Conservation (phyloP, 2,797 vertebrate genomes). For the Squalus acanthias region DNA sequence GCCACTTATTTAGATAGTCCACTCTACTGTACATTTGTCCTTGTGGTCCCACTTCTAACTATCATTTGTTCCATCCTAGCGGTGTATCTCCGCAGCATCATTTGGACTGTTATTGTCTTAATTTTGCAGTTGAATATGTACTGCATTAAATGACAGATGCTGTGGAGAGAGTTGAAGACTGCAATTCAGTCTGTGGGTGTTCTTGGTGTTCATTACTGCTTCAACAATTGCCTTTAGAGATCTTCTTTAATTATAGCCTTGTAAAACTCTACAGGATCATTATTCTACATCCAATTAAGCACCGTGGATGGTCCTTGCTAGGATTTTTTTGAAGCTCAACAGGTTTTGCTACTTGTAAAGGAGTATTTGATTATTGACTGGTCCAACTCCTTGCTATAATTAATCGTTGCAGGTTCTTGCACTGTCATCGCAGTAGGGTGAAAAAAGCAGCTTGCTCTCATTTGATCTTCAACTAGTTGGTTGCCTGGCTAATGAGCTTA, state of each 20-base stretch:
- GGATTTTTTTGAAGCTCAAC: not conserved
- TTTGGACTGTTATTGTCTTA: not conserved
- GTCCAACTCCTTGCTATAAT: constrained; percentile 17
- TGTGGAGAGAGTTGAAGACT: not conserved
- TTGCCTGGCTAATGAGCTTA: not conserved
- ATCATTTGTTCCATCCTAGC: not conserved
- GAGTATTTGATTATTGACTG: not conserved
- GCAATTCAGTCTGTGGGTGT: constrained; percentile 19
- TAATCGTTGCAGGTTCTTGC: not conserved
- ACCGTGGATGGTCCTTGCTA: not conserved
- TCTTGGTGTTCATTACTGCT: not conserved
- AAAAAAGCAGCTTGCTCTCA: not conserved
- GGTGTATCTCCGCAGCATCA: not conserved
- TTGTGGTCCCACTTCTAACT: not conserved
- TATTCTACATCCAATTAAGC: constrained; percentile 15
- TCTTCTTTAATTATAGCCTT: constrained; percentile 18
- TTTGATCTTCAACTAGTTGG: not conserved
- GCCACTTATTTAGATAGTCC: not conserved
- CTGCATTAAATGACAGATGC: constrained; percentile 10
- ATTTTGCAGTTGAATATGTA: not conserved
- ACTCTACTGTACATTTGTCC: not conserved
- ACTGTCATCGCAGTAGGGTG: not conserved
- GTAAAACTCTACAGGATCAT: constrained; percentile 11
- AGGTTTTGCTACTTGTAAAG: not conserved
- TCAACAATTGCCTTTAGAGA: constrained; percentile 19